These are phyloP conservation scores for Cliona cf. orientalis DNA, from an alignment of 37 sponge, comb jelly and placozoan genomes.

Conservation along the genomic window DNA sequence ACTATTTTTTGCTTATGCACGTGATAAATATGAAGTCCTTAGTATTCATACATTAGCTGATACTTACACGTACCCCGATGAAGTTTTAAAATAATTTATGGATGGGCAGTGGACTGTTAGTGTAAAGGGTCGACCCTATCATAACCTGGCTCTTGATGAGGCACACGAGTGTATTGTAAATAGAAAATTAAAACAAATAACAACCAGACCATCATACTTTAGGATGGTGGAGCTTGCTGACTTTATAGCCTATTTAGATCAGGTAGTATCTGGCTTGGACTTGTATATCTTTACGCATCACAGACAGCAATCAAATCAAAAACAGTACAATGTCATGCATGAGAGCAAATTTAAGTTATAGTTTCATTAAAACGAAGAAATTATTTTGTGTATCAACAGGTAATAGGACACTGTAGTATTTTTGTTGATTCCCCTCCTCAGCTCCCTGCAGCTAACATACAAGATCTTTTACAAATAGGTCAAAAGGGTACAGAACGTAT, in stretches of 20 bases:
- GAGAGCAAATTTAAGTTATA: neutral
- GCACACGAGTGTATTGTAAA: slow-evolving; percentile 15
- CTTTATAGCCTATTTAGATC: slow-evolving; percentile 16
- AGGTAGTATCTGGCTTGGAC: neutral
- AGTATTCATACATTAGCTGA: neutral
- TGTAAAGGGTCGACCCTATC: slow-evolving; percentile 7
- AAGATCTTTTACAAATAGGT: neutral
- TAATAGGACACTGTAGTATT: neutral
- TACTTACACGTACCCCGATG: neutral
- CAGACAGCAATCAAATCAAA: too few relatives aligned
- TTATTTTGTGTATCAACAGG: neutral
- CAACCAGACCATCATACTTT: slow-evolving; percentile 15
- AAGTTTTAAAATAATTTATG: neutral
- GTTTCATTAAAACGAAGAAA: neutral
- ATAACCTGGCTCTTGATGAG: slow-evolving; percentile 14
- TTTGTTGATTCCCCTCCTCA: neutral
- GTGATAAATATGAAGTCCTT: slow-evolving; percentile 2
- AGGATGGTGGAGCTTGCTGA: slow-evolving; percentile 14
- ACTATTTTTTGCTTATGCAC: neutral
- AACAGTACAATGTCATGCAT: too few relatives aligned
- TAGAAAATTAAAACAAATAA: slow-evolving; percentile 20
- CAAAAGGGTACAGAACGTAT: neutral
- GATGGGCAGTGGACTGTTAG: slow-evolving; percentile 14
- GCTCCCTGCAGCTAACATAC: neutral
- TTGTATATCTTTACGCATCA: neutral